Conservation (phyloP, 2,888 invertebrate genomes). For the Dryadula phaetusa region DNA sequence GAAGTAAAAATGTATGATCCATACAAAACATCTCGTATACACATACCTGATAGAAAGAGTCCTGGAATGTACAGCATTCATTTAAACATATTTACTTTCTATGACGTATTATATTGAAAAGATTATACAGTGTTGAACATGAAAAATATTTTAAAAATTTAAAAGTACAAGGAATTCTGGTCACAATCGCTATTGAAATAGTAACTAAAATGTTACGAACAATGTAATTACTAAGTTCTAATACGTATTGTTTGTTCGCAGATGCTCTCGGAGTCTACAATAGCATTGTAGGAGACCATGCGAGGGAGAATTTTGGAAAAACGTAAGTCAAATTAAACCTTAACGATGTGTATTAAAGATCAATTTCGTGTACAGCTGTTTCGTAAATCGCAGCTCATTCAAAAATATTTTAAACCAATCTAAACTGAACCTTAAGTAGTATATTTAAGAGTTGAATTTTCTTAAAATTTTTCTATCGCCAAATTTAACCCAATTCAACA, state of each 20-base stretch:
- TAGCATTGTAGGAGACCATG: slow-evolving; percentile 56
- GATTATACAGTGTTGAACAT: background rate
- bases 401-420: slow-evolving; percentile 15
- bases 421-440: slow-evolving; percentile 25
- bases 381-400: slow-evolving; percentile 30
- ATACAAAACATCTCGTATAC: background rate
- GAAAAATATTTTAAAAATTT: slow-evolving; percentile 18
- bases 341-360: slow-evolving; percentile 41
- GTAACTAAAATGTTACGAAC: slow-evolving; percentile 37
- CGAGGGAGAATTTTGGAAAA: slow-evolving; percentile 47
- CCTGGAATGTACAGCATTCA: background rate
- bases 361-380: slow-evolving; percentile 33
- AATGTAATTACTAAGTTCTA: slow-evolving; percentile 43
- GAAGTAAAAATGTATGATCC: background rate
- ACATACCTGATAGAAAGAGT: background rate
- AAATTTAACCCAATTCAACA: slow-evolving; percentile 42
- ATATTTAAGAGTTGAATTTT: slow-evolving; percentile 7
- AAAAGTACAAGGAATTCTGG: slow-evolving; percentile 25
- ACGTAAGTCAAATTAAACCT: slow-evolving; percentile 59
- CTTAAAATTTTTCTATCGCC: slow-evolving; percentile 9
- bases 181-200: slow-evolving; percentile 30
- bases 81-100: slow-evolving; percentile 13
- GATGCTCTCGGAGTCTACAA: slow-evolving; percentile 65
- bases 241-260: slow-evolving; percentile 62
- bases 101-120: slow-evolving; percentile 3